phyloP scores from a whole-genome alignment of 2,797 vertebrate species.

The Enteromius paludinosus region DNA sequence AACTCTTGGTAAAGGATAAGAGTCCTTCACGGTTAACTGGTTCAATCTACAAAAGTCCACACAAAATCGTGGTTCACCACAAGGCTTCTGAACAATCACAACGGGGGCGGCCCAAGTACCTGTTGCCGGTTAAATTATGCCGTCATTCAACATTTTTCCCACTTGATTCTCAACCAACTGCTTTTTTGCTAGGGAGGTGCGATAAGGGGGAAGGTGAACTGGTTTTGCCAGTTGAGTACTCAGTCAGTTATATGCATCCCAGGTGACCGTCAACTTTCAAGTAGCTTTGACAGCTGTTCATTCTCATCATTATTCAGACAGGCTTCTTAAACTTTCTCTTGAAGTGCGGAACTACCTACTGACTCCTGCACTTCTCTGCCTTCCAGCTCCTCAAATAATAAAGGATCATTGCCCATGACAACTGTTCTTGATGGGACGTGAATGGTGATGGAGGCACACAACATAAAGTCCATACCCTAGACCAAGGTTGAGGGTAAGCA shows the following conservation, averaged over 20 bases:
- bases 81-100: slow-evolving; percentile 40
- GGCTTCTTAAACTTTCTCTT: no score
- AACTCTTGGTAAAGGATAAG: no score
- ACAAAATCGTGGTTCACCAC: slow-evolving; percentile 34
- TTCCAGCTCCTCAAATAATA: background rate
- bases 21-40: slow-evolving; percentile 48
- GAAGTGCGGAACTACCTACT: background rate
- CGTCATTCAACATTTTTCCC: no score
- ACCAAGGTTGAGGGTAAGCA: slow-evolving; percentile 22
- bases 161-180: no score
- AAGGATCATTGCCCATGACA: slow-evolving; percentile 5
- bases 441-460: slow-evolving; percentile 31
- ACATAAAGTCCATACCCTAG: slow-evolving; percentile 59
- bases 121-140: background rate
- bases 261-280: background rate
- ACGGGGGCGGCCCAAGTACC: slow-evolving; percentile 32
- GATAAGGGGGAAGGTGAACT: no score
- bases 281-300: background rate
- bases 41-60: slow-evolving; percentile 46
- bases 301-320: no score
- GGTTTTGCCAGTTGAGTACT: background rate
- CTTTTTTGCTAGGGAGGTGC: no score
- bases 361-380: background rate
- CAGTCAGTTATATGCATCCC: no score
- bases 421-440: slow-evolving; percentile 53